Evolutionary conservation across 2,797 vertebrate species (phyloP), one percentile per base, ranked within the genome.

Genomic region (Linurgus olivaceus): DNA sequence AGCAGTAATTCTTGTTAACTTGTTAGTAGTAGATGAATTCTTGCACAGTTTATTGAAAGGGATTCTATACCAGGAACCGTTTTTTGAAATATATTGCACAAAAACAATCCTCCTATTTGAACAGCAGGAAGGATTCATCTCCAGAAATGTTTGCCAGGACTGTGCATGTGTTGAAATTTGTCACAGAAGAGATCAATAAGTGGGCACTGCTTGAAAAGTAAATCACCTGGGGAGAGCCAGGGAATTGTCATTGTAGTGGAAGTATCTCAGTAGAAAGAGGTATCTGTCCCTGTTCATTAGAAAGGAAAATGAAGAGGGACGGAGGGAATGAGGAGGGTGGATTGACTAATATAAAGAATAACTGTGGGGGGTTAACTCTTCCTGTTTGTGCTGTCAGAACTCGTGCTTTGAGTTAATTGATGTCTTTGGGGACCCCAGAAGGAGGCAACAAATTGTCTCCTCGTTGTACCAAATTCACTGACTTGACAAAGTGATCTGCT

Each of bases 131-230:
- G 96, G 94, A 98, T 98, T 98, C 97, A 97, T 97, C 97, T 98
- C 92, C 93, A 97, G 96, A 97, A 97, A 88, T 96, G 87, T 97
- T 97, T 97, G 87, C 96, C 95, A 96, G 93, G 59, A 90, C 94
- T 95, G 96, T 96, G 95, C 84, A 92, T 94, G 96, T 97, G 97
- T 94, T 97, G 97, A 98, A 98, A 98, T 98, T 98, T 97, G 97
- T 98, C 97, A 98, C 94, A 90, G 95, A 91, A 94, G 95, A 97
- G 98, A 98, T 97, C 96, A 96, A 96, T 98, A 98, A 98, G 97
- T 97, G 97, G 96, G 96, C 93, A 96, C 96, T 98, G 73, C 97
- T 97, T 96, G 97, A 98, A 97, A 97, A 98, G 98, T 98, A 97
- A 98, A 97, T 98, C 96, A 93, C 98, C 97, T 97, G 93, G 96